A percentile compares a stretch with the other conserved stretches of the same genome.
phyloP scores from a whole-genome alignment of 2,888 invertebrate genomes.

The Cheilosia grossa region DNA sequence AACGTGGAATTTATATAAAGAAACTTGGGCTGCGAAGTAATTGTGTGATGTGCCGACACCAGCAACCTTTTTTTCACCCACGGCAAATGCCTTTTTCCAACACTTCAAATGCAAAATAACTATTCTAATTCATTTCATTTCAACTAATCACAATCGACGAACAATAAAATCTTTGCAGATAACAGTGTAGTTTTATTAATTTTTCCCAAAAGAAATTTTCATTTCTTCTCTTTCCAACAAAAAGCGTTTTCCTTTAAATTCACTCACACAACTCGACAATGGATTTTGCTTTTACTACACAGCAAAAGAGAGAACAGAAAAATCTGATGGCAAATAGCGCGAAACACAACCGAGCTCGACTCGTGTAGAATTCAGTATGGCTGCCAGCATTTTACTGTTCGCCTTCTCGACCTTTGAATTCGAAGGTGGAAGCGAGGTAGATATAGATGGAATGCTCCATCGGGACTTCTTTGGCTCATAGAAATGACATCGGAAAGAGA shows the following conservation, averaged over 20 bases:
- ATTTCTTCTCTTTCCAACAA: slow-evolving; percentile 31
- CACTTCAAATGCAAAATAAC: slow-evolving; percentile 13
- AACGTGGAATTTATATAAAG: not conserved
- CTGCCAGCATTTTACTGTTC: slow-evolving; percentile 54
- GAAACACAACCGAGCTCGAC: slow-evolving; percentile 72
- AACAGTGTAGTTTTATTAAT: not conserved
- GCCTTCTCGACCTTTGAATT: slow-evolving; percentile 20
- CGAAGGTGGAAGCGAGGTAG: slow-evolving; percentile 23
- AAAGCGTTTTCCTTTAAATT: slow-evolving; percentile 47
- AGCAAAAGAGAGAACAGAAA: slow-evolving; percentile 29
- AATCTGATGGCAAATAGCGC: slow-evolving; percentile 39
- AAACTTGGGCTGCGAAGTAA: slow-evolving; percentile 29
- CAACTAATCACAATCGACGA: slow-evolving; percentile 9
- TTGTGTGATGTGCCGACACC: slow-evolving; percentile 17
- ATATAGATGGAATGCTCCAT: not conserved
- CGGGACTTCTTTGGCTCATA: slow-evolving; percentile 19
- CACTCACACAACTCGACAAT: slow-evolving; percentile 52
- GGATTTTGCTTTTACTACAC: slow-evolving; percentile 46
- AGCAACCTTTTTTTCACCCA: slow-evolving; percentile 5
- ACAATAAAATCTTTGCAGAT: slow-evolving; percentile 6
- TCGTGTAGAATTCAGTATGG: slow-evolving; percentile 76
- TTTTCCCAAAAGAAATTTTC: slow-evolving; percentile 45
- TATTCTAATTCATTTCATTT: slow-evolving; percentile 15
- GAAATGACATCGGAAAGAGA: slow-evolving; percentile 38
- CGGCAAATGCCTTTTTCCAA: slow-evolving; percentile 12